A percentile compares a stretch with the other conserved stretches of the same genome.
Conservation (phyloP, 2,113 vertebrate species). For the human (Homo sapiens) region GRCh38 chr20:14987501-14988000, state of each 20-base stretch:
- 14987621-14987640: conserved; percentile 12
- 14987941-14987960: not conserved
- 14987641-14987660: not conserved
- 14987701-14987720: not conserved
- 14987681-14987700: not conserved
- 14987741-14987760: not conserved
- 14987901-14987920: not conserved
- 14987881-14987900: not conserved
- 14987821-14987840: not conserved
- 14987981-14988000: not conserved
- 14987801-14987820: not conserved
- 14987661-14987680: not conserved
- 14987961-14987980: not conserved
- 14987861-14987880: not conserved
- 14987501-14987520: not conserved
- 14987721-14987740: not conserved
- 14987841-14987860: not conserved
- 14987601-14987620: not conserved
- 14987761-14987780: not conserved
- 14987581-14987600: not conserved
- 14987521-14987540: conserved; percentile 40
- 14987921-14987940: not conserved
- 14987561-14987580: not conserved
- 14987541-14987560: not conserved
- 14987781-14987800: not conserved